Evolutionary conservation across 2,888 invertebrate genomes (phyloP).

Genomic region (Lamellibrachia satsuma): DNA sequence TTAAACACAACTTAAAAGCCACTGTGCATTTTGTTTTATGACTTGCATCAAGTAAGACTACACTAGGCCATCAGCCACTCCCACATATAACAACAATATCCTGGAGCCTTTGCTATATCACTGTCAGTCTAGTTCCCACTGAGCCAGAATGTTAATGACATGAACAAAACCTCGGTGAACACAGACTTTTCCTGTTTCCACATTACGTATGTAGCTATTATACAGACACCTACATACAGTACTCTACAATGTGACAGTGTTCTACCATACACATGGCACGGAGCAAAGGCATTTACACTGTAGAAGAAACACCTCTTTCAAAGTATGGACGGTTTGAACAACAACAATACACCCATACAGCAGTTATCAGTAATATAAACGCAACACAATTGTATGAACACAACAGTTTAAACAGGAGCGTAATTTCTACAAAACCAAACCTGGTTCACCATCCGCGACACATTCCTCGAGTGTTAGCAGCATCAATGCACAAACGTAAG

Average conservation of each 20-base stretch:
- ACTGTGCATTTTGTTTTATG: neutral
- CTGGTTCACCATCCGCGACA: neutral
- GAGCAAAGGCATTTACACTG: neutral
- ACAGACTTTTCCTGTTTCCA: neutral
- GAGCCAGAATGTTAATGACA: neutral
- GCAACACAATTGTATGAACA: neutral
- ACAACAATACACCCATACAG: neutral
- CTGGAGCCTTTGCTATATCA: neutral
- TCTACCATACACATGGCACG: neutral
- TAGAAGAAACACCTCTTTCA: neutral
- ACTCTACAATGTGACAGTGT: neutral
- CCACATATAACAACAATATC: neutral
- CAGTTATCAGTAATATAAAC: neutral
- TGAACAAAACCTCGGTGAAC: neutral
- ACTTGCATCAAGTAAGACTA: neutral
- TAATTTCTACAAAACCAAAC: neutral
- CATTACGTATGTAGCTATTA: neutral
- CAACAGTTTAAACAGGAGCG: neutral
- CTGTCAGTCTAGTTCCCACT: neutral
- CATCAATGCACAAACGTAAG: neutral
- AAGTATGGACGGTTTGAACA: neutral
- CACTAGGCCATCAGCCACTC: neutral
- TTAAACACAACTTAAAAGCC: neutral
- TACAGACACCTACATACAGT: neutral
- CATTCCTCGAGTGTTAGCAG: neutral